A percentile compares a stretch with the other conserved stretches of the same genome.
phyloP scores from a whole-genome alignment of 2,797 vertebrate genomes.

The Pteropus rufus region DNA sequence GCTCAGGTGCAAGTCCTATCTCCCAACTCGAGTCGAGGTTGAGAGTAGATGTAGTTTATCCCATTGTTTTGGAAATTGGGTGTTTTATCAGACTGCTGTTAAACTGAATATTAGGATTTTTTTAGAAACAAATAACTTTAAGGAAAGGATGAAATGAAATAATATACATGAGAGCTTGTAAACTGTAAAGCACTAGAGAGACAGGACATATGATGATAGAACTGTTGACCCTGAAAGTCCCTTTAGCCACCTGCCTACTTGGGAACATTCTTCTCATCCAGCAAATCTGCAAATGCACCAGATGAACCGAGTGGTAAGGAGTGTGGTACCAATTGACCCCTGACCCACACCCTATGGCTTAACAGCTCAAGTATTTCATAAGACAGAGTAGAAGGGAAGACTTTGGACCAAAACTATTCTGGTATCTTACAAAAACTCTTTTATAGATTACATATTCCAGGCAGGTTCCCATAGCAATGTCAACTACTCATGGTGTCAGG shows the following conservation, averaged over 20 bases:
- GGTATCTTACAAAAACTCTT: not conserved
- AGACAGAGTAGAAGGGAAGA: not conserved
- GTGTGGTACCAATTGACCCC: not conserved
- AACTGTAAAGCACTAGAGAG: not conserved
- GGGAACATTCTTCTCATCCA: not conserved
- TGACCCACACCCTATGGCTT: fast-evolving
- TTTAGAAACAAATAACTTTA: not conserved
- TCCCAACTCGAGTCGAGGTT: not conserved
- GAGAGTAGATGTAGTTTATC: not conserved
- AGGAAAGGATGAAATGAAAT: slow-evolving; percentile 18
- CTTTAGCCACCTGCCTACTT: not conserved
- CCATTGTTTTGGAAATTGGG: not conserved
- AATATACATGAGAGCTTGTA: not conserved
- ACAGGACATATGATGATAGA: not conserved
- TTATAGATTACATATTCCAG: not conserved
- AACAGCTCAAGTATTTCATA: not conserved
- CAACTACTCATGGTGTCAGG: not conserved
- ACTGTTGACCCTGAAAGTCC: not conserved
- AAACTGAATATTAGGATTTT: not conserved
- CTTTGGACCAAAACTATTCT: not conserved
- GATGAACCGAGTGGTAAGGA: not conserved
- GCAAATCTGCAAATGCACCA: not conserved
- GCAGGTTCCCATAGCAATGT: not conserved
- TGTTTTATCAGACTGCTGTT: not conserved
- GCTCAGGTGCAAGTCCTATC: not conserved